Evolutionary conservation across 1,140 invertebrate genomes (phyloP).

Genomic region (Alviniconcha marisindica): DNA sequence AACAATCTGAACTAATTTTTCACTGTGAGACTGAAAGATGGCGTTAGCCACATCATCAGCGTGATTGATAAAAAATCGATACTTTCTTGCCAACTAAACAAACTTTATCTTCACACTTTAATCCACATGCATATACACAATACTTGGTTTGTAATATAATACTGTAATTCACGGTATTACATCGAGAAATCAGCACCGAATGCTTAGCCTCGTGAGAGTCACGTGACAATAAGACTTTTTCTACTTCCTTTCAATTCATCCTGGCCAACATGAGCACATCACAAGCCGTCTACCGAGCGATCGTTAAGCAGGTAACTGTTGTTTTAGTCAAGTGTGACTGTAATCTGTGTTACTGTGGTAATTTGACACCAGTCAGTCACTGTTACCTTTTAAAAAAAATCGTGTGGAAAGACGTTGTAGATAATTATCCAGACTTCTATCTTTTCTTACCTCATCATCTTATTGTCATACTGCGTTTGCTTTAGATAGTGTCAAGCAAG

Average conservation of each 20-base stretch:
- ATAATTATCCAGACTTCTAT: too few relatives aligned
- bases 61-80: background rate
- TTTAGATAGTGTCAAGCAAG: too few relatives aligned
- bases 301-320: slow-evolving; percentile 3
- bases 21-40: background rate
- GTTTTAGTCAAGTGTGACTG: too few relatives aligned
- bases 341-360: too few relatives aligned
- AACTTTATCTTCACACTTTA: background rate
- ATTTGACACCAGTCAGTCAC: too few relatives aligned
- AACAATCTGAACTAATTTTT: background rate
- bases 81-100: background rate
- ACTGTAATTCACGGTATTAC: background rate
- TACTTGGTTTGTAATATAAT: background rate
- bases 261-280: slow-evolving; percentile 8
- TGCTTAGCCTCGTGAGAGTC: background rate
- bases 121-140: background rate
- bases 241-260: slow-evolving; percentile 12
- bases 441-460: too few relatives aligned
- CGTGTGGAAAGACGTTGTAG: too few relatives aligned
- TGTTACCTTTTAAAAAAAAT: too few relatives aligned
- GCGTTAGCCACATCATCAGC: slow-evolving; percentile 23
- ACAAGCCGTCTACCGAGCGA: background rate
- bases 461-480: too few relatives aligned
- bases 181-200: background rate
- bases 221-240: background rate